Base-by-base conservation (phyloP, 2,888 invertebrate species). In the Litoditis marina region DNA sequence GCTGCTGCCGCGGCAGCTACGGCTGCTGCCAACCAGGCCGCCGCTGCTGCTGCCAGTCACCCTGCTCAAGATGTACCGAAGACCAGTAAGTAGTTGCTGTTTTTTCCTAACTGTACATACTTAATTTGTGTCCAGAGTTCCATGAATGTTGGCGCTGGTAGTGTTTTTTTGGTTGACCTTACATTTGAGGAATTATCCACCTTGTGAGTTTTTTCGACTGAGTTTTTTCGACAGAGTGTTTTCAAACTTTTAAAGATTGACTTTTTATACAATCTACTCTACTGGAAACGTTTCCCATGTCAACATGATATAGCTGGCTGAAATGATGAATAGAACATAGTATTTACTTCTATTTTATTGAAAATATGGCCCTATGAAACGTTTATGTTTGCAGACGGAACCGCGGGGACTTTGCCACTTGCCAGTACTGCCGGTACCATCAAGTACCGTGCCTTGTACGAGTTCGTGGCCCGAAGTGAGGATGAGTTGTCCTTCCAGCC, bases 371-470 rank as follows among this genome's bases (percentile, higher is more conserved):
- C n/a, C n/a, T n/a, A n/a, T n/a, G n/a, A n/a, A n/a, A n/a, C n/a
- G n/a, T 39, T 39, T 25, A 22, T 3, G 25, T 44, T 44, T 44
- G 19, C 8, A 44, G 44, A 44, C 25, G 44, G 44, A 6, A 44
- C 25, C 19, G 19, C 44, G 5, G 8, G 27, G 13, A 16, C 25
- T 19, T 34, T 60, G 28, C 60, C 60, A 8, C 30, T 11, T 31
- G 50, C 55, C 13, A 39, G 55, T 1, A 54, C 59, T 44, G 49
- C 60, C 11, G 61, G 60, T 32, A 59, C 63, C 16, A 81, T 81
- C 46, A 89, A 90, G 82, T 94, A 92, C 86, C 88, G 92, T 60
- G 94, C 94, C 22, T 87, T 96, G 51, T 98, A 92, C 83, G 92
- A 93, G 84, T 98, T 98, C 85, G 89, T 89, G 11, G 92, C 94